A percentile compares a stretch with the other conserved stretches of the same genome.
phyloP scores from a whole-genome alignment of 1,140 invertebrate species.

The Heliconius congener region DNA sequence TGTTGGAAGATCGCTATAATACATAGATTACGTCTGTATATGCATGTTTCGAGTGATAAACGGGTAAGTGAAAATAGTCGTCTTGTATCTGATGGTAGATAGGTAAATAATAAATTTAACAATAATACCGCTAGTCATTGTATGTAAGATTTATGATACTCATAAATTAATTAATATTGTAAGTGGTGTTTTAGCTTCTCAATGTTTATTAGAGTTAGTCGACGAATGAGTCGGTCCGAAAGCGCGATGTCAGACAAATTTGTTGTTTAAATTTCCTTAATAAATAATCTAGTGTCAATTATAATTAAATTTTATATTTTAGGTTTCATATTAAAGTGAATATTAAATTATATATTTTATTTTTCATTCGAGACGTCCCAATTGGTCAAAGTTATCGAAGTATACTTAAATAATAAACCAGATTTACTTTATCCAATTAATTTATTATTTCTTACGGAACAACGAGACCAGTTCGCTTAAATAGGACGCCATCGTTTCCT shows the following conservation, averaged over 20 bases:
- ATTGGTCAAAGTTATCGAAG: neutral
- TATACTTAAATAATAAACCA: neutral
- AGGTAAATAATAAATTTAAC: slow-evolving; percentile 73
- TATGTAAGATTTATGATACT: slow-evolving; percentile 64
- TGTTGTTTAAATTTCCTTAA: slow-evolving; percentile 45
- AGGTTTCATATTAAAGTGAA: neutral
- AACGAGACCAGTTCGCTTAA: neutral
- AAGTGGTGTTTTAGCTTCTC: slow-evolving; percentile 78
- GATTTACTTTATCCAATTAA: neutral
- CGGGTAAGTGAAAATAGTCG: slow-evolving; percentile 68
- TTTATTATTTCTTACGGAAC: neutral
- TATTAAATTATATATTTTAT: neutral
- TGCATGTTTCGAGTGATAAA: slow-evolving; percentile 71
- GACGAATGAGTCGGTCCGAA: slow-evolving; percentile 77
- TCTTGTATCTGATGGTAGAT: slow-evolving; percentile 70
- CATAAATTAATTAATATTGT: slow-evolving; percentile 50
- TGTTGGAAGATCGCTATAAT: slow-evolving; percentile 38
- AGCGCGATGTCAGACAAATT: slow-evolving; percentile 74
- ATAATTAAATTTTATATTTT: slow-evolving; percentile 29
- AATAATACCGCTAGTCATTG: slow-evolving; percentile 70
- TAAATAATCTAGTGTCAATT: slow-evolving; percentile 30
- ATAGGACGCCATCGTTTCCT: neutral
- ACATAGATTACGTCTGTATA: slow-evolving; percentile 43
- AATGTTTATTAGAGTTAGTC: slow-evolving; percentile 81
- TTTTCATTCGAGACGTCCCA: neutral